phyloP scores from a whole-genome alignment of 2,888 invertebrate genomes.

The Leucophora obtusa region DNA sequence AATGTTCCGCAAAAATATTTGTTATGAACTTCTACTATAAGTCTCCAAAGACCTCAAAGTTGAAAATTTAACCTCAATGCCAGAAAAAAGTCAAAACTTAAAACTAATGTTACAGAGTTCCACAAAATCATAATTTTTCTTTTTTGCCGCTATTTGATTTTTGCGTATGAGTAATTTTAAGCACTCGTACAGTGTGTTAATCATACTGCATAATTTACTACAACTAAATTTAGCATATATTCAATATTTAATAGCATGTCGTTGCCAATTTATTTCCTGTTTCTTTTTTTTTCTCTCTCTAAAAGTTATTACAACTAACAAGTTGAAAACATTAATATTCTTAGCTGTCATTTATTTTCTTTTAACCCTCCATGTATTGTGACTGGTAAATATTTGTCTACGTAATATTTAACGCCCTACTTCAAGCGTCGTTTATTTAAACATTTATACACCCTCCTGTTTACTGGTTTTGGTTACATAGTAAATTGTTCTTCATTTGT shows the following conservation, averaged over 20 bases:
- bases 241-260: not conserved
- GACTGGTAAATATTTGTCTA: not conserved
- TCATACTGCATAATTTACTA: too few relatives aligned
- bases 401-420: not conserved
- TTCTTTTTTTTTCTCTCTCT: not conserved
- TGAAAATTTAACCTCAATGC: too few relatives aligned
- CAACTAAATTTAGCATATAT: not conserved
- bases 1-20: too few relatives aligned
- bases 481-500: constrained; percentile 58
- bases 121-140: too few relatives aligned
- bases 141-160: too few relatives aligned
- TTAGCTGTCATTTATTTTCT: constrained; percentile 33
- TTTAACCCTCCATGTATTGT: constrained; percentile 19
- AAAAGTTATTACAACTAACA: not conserved
- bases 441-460: constrained; percentile 32
- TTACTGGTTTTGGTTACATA: constrained; percentile 9
- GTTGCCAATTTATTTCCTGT: not conserved
- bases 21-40: too few relatives aligned
- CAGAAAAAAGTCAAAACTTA: too few relatives aligned
- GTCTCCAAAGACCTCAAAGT: too few relatives aligned
- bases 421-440: not conserved
- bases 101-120: too few relatives aligned
- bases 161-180: too few relatives aligned
- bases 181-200: too few relatives aligned
- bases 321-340: constrained; percentile 39